These are phyloP conservation scores for Ectobius pallidus DNA, from an alignment of 2,888 invertebrate species.

Conservation along the genomic window DNA sequence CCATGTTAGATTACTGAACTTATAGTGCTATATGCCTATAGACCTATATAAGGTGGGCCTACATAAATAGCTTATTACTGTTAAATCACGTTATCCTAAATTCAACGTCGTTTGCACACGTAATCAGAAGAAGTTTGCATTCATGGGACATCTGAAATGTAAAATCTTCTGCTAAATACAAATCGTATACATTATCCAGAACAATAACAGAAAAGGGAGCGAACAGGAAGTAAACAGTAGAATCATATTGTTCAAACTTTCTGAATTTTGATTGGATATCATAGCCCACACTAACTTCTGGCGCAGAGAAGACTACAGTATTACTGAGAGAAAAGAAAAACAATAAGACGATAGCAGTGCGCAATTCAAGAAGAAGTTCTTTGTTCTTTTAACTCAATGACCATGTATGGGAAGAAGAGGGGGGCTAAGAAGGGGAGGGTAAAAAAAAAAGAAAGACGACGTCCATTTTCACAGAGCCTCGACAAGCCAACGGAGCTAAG, in stretches of 20 bases:
- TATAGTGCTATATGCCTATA: too few species aligned
- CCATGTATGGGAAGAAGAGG: constrained; percentile 28
- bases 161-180: too few species aligned
- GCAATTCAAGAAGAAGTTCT: constrained; percentile 19
- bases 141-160: too few species aligned
- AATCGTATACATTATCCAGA: too few species aligned
- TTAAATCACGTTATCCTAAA: too few species aligned
- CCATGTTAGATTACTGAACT: too few species aligned
- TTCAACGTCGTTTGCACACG: too few species aligned
- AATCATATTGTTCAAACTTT: not conserved
- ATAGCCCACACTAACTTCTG: not conserved
- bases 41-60: too few species aligned
- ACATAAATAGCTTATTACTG: too few species aligned
- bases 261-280: not conserved
- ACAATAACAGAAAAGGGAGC: too few species aligned
- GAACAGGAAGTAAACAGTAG: too few species aligned
- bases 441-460: constrained; percentile 15
- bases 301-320: not conserved
- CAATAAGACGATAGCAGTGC: constrained; percentile 24
- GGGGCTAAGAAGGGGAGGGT: not conserved
- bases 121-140: too few species aligned
- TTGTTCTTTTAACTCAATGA: constrained; percentile 36
- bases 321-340: not conserved
- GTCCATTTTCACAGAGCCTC: constrained; percentile 31
- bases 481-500: constrained; percentile 27